phyloP scores from a whole-genome alignment of 2,888 invertebrate genomes.

The Thereva nobilitata region DNA sequence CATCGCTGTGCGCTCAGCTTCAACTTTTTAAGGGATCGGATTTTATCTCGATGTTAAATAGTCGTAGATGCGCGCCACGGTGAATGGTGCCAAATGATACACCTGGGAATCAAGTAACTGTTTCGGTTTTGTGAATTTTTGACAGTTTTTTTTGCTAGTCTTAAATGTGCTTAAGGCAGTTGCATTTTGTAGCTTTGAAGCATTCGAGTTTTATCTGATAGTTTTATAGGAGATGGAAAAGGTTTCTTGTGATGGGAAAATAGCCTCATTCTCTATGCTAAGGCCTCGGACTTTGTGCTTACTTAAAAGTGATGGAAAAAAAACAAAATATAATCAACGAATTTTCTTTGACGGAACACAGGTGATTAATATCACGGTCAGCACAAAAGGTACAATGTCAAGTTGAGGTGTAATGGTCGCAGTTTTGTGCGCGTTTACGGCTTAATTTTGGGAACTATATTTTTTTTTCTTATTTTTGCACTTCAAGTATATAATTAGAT shows the following conservation, averaged over 20 bases:
- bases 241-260: no score
- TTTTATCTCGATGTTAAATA: conserved; percentile 6
- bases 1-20: no score
- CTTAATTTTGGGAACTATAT: no score
- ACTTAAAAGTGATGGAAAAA: conserved; percentile 16
- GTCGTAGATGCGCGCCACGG: neutral
- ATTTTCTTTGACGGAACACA: conserved; percentile 7
- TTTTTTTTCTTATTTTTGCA: no score
- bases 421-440: neutral
- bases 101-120: conserved; percentile 20
- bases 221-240: no score
- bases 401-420: conserved; percentile 1
- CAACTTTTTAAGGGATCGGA: conserved; percentile 4
- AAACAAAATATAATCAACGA: neutral
- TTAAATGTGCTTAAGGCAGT: no score
- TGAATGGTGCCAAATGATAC: conserved; percentile 27
- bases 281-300: conserved; percentile 1
- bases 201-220: no score
- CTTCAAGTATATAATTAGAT: no score
- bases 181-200: no score
- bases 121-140: conserved; percentile 15
- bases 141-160: no score
- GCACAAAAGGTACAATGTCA: conserved; percentile 18
- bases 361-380: conserved; percentile 5
- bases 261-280: no score